Conservation (phyloP, 2,888 invertebrate species). For the Coelinius sp. region DNA sequence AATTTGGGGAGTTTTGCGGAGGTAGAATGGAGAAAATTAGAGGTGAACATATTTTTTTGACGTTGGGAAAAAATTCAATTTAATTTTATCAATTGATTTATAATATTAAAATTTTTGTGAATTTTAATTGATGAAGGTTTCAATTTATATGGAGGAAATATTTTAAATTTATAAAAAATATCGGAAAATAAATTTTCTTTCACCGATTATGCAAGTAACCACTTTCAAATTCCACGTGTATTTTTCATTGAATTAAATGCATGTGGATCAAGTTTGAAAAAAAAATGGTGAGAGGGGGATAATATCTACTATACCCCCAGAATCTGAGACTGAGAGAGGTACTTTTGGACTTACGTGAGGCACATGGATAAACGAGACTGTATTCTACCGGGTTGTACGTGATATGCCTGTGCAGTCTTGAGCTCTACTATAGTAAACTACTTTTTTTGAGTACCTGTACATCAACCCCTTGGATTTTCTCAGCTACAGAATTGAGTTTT, state of each 20-base stretch:
- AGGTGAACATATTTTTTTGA: conserved; percentile 3
- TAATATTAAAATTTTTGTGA: neutral
- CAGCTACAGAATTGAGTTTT: neutral
- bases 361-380: conserved; percentile 53
- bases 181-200: no score
- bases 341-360: conserved; percentile 58
- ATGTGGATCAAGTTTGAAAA: neutral
- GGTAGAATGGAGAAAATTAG: conserved; percentile 5
- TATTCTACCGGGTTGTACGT: conserved; percentile 56
- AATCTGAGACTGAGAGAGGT: conserved; percentile 51
- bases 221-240: neutral
- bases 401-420: conserved; percentile 52
- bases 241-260: conserved; percentile 1
- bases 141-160: neutral
- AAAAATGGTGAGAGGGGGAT: conserved; percentile 43
- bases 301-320: conserved; percentile 48
- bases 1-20: conserved; percentile 2
- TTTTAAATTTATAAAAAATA: no score
- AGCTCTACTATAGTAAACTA: conserved; percentile 29
- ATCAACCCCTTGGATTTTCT: neutral
- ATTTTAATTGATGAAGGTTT: neutral
- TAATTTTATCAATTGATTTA: neutral
- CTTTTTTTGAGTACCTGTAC: conserved; percentile 25
- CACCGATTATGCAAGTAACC: neutral
- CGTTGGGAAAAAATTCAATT: neutral